phyloP scores from a whole-genome alignment of 2,113 vertebrate genomes.

The Apaloderma vittatum region DNA sequence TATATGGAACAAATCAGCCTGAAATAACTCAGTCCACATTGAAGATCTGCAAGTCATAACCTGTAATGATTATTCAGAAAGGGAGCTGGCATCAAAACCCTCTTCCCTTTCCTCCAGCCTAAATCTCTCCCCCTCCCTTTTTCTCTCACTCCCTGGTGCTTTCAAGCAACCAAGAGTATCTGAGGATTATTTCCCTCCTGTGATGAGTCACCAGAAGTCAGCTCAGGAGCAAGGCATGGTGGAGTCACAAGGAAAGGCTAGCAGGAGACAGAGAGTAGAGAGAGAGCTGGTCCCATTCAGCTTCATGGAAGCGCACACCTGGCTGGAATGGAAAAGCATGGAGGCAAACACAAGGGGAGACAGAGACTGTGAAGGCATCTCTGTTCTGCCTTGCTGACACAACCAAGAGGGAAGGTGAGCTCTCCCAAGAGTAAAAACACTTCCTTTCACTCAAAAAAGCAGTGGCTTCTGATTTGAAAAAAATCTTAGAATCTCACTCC shows the following conservation, averaged over 20 bases:
- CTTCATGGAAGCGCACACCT: background rate
- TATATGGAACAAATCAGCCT: slow-evolving; percentile 55
- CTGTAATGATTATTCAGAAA: slow-evolving; percentile 52
- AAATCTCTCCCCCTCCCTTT: background rate
- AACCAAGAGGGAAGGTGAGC: background rate
- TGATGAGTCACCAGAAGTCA: background rate
- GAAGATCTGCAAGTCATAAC: slow-evolving; percentile 64
- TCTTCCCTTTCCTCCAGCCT: background rate
- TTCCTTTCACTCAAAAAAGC: background rate
- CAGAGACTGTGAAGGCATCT: background rate
- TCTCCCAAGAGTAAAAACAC: background rate
- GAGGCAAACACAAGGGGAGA: background rate
- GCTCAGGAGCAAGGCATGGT: background rate
- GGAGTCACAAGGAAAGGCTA: background rate
- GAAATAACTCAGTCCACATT: slow-evolving; percentile 47
- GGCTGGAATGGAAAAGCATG: background rate
- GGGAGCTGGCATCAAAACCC: slow-evolving; percentile 10
- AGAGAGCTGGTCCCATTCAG: background rate
- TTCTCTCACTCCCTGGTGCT: slow-evolving; percentile 1
- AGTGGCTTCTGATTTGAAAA: background rate
- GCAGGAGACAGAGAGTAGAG: background rate
- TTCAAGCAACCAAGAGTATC: slow-evolving; percentile 7
- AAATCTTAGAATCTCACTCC: background rate
- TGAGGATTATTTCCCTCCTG: background rate
- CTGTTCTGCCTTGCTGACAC: background rate